phyloP scores from a whole-genome alignment of 2,113 vertebrate species.

The Chamaea fasciata region DNA sequence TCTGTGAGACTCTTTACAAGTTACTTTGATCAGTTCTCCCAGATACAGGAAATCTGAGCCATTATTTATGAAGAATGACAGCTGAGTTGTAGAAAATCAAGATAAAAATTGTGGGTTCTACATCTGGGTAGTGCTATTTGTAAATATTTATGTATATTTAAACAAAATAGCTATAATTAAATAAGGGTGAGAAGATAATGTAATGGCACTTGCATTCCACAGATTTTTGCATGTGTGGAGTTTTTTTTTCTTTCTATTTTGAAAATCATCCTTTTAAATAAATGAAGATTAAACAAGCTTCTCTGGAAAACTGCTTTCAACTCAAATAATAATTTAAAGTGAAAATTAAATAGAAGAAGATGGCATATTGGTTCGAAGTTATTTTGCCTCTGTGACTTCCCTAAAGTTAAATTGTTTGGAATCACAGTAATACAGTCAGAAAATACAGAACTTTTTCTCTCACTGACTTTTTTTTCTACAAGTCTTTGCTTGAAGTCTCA shows the following conservation, averaged over 20 bases:
- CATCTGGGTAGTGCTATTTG: neutral
- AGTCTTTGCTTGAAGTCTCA: neutral
- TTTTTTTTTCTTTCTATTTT: neutral
- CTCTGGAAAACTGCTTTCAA: neutral
- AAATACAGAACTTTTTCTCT: neutral
- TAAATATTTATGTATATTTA: neutral
- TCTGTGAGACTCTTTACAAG: neutral
- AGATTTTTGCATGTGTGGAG: neutral
- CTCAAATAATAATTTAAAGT: neutral
- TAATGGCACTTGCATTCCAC: neutral
- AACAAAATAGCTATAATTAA: neutral
- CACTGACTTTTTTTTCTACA: neutral
- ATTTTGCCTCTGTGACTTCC: neutral
- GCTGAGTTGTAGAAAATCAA: neutral
- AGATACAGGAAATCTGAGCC: neutral
- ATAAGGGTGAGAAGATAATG: neutral
- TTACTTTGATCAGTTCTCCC: neutral
- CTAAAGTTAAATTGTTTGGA: neutral
- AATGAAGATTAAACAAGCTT: neutral
- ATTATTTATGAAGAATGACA: neutral
- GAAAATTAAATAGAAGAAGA: neutral
- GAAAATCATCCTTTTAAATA: neutral
- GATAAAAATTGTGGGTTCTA: neutral
- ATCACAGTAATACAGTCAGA: neutral
- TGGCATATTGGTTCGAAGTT: neutral